Evolutionary conservation across 1,140 invertebrate species (phyloP).

Genomic region (Formica selysi): DNA sequence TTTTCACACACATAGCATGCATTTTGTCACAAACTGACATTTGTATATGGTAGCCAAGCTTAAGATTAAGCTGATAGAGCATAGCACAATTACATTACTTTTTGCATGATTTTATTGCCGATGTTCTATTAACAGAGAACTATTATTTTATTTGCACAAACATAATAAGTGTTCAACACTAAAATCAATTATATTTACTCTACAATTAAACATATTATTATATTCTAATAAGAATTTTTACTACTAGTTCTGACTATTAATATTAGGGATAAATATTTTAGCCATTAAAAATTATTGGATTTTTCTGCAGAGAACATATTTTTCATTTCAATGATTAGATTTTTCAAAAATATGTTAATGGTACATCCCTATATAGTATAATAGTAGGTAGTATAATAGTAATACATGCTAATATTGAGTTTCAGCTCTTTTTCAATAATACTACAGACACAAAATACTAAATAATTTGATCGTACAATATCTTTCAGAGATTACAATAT

Average conservation of each 20-base stretch:
- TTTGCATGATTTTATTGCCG: slow-evolving; percentile 30
- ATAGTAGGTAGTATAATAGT: not conserved
- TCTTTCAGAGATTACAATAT: not conserved
- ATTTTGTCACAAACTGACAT: slow-evolving; percentile 28
- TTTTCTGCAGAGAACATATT: not conserved
- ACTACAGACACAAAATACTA: not conserved
- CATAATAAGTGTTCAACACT: not conserved
- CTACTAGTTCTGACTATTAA: not conserved
- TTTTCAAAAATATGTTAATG: slow-evolving; percentile 1
- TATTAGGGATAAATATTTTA: not conserved
- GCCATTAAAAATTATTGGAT: not conserved
- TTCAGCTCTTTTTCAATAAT: not conserved
- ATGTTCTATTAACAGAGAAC: slow-evolving; percentile 11
- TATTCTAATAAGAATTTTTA: not conserved
- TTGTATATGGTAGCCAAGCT: not conserved
- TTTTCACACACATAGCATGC: slow-evolving; percentile 33
- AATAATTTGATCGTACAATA: not conserved
- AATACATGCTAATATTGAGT: not conserved
- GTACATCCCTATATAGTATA: not conserved
- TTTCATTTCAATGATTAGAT: not conserved
- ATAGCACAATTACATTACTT: slow-evolving; percentile 4
- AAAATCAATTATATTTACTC: not conserved
- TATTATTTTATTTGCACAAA: not conserved
- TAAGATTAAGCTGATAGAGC: not conserved
- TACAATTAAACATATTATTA: not conserved